Conservation (phyloP, 2,888 invertebrate genomes). For the Apamea sordens region DNA sequence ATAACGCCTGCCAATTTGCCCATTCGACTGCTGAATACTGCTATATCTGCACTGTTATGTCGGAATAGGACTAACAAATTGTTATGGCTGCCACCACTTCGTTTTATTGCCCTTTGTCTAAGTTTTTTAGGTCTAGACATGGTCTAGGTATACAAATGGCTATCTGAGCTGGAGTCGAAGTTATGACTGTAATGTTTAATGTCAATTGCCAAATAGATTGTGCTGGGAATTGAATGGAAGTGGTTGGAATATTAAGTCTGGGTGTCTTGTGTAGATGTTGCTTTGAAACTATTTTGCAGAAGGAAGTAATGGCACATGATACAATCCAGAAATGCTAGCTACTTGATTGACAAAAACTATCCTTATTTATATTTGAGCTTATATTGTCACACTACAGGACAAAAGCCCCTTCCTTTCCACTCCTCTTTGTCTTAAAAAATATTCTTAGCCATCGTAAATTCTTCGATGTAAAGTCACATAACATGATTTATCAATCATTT, state of each 20-base stretch:
- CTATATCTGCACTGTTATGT: constrained; percentile 29
- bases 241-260: background rate
- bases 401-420: background rate
- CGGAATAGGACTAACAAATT: constrained; percentile 49
- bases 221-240: constrained; percentile 23
- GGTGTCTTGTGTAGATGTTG: background rate
- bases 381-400: background rate
- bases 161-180: constrained; percentile 6
- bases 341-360: background rate
- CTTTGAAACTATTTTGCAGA: background rate
- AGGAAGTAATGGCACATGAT: background rate
- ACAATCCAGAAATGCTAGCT: background rate
- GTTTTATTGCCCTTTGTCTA: constrained; percentile 65
- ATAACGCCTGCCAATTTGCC: constrained; percentile 61
- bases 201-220: constrained; percentile 31
- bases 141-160: constrained; percentile 46
- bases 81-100: constrained; percentile 51
- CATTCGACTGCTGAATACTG: constrained; percentile 45
- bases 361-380: background rate
- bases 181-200: constrained; percentile 42
- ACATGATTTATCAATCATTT: no score
- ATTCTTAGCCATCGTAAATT: background rate
- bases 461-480: background rate
- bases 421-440: background rate
- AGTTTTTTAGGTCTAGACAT: constrained; percentile 59